Base-by-base conservation (phyloP, 2,113 vertebrate genomes). In the Lepidothrix coronata region DNA sequence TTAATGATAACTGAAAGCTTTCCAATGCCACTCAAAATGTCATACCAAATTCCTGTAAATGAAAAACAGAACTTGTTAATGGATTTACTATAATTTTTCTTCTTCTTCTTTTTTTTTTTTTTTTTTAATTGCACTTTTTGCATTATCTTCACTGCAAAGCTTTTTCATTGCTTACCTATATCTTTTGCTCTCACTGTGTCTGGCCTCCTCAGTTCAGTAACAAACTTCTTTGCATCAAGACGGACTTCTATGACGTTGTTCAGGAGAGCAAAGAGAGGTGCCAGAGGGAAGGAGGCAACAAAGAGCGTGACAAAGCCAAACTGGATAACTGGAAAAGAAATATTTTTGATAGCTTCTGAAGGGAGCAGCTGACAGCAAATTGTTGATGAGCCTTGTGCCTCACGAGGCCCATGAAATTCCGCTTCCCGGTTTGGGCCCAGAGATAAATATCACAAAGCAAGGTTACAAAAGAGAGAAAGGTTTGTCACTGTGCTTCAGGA, bases 1-100 rank as follows among this genome's bases (percentile, higher is more conserved):
- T 99, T 99, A 97, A 99, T 99, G 97, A 99, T 99, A 91, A 99
- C 99, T 61, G 99, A 99, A 97, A 99, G 99, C 96, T 99, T 99
- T 97, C 99, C 99, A 89, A 99, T 99, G 78, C 99, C 98, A 83
- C 98, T 99, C 91, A 99, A 98, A 97, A 99, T 99, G 97, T 99
- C 98, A 98, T 98, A 99, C 99, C 99, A 99, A 98, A 99, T 99
- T 89, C 99, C 99, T 99, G 98, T 16, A 97, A 97, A 46, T 88
- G 37, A 96, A 96, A 94, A 90, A 8, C 23, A 95, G 39, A 70
- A 12, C 4, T 73, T 49, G 58, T 79, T 86, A 76, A 68, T 37
- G 9, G 11, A 14, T 23, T 85, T 9, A 8, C 13, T 63, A 28
- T 9, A 1, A 15, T 31, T 33, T 33, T 85, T 46, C 14, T 46